Evolutionary conservation across 2,888 invertebrate genomes (phyloP), one percentile per base, ranked within the genome.

Genomic region (Troides helena): DNA sequence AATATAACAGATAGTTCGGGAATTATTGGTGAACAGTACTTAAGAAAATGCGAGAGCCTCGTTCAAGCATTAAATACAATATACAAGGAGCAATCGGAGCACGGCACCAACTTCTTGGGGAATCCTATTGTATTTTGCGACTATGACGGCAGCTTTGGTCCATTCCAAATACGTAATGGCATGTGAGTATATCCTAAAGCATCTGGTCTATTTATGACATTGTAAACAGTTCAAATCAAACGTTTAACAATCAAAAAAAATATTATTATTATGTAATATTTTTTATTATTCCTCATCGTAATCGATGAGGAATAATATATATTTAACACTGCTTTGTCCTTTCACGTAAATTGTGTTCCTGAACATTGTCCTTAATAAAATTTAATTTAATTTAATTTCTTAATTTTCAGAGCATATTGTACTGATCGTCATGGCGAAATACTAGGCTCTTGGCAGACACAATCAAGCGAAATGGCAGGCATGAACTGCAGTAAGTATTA

Each of bases 11-110:
- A 93, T 81, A 86, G 90, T 71, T 72, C 80, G 67, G 76, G 81
- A 62, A 77, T 81, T 68, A 80, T 92, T 62, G 95, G 95, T 61
- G 87, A 87, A 61, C 91, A 94, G 78, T 96, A 96, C 83, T 83
- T 95, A 68, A 89, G 95, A 75, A 92, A 93, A 81, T 96, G 96
- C 81, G 96, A 96, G 84, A 95, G 95, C 83, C 85, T 93, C 73
- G 89, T 93, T 50, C 90, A 93, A 72, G 95, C 94, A 6, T 88
- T 92, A 77, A 83, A 85, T 7, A 82, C 85, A 68, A 90, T 95
- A 73, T 83, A 87, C 67, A 85, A 88, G 63, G 93, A 94, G 79
- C 92, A 95, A 76, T 83, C 83, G 6, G 86, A 89, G 25, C 95
- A 95, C 80, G 95, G 95, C 23, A 94, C 94, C 4, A 85, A 77